Evolutionary conservation across 2,113 vertebrate genomes (phyloP), one percentile per base, ranked within the genome.

Genomic region (Electrona antarctica): DNA sequence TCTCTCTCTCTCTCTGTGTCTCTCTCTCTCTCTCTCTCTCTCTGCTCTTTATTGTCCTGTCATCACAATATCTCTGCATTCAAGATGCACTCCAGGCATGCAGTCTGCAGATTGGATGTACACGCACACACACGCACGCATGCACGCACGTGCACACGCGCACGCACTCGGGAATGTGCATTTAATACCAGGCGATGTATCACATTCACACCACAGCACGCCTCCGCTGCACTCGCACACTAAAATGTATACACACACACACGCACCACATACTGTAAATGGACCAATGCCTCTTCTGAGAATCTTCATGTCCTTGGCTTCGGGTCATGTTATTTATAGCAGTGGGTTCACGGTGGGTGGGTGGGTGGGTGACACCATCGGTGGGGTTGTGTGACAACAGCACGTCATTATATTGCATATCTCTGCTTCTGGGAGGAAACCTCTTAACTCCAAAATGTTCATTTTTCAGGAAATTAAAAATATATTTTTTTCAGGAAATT

Each of bases 241-340:
- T 47, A 48, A 58, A 56, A 73, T 8, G n/a, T 14, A 12, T 54
- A 14, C 28, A 64, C 64, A 3, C 50, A 64, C 33, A 41, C 33
- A 15, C 13, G 47, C 60, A 61, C 60, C 33, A 29, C 56, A 58
- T 71, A 21, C 21, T 60, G 72, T 41, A 41, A 41, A 41, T 2
- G 1, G 33, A 41, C 62, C 69, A 70, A 78, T 77, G 63, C 78
- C 61, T 67, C 75, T 70, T 63, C 62, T 66, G 64, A 46, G 69
- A 74, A 61, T 58, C 60, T 76, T 69, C 21, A 21, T 21, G 77
- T 87, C 84, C 78, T 86, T 86, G 83, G 78, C 70, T 5, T 60
- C 0, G 50, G 80, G 80, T 83, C 85, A 80, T 57, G 45, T 72
- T 67, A 79, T 80, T 83, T 83, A 77, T 69, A 85, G 73, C 78